Base-by-base conservation (phyloP, 2,113 vertebrate genomes). In the Labrus mixtus region DNA sequence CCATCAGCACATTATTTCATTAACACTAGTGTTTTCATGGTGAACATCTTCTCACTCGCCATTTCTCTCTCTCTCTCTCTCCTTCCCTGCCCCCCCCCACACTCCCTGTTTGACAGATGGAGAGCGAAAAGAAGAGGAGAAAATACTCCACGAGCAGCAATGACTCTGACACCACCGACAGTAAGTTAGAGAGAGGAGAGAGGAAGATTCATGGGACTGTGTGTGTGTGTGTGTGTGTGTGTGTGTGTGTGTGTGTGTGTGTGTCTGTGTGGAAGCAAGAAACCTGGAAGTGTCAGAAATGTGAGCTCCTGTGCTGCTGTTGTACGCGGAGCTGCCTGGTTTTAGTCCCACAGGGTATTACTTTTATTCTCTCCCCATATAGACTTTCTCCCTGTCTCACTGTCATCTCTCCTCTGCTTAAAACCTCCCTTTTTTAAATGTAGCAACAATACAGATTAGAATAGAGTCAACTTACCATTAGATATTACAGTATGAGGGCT, bases 111-210 rank as follows among this genome's bases (percentile, higher is more conserved):
- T 50, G 81, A 87, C 95, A 97, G 97, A 98, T 98, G 97, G 97
- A 98, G 93, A 94, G 87, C 74, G 93, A 94, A 95, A 97, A 96
- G 91, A 98, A 99, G 95, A 96, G 96, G 92, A 95, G 97, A 89
- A 99, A 98, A 93, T 98, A 97, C 92, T 98, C 97, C 84, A 95
- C 97, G 87, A 99, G 97, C 95, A 99, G 97, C 86, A 97, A 98
- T 89, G 98, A 99, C 95, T 99, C 97, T 1, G 97, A 98, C 94
- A 98, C 97, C 94, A 97, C 96, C 80, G 97, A 98, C 95, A 97
- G 97, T 98, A 96, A 98, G 97, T 92, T 70, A 67, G 43, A 76
- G 58, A 64, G 25, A 69, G 33, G 20, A 22, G 48, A 29, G 13
- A 5, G 10, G 50, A 48, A 48, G 46, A 48, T 48, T 48, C 46